phyloP scores from a whole-genome alignment of 2,113 vertebrate species.

The Dendropsophus ebraccatus region DNA sequence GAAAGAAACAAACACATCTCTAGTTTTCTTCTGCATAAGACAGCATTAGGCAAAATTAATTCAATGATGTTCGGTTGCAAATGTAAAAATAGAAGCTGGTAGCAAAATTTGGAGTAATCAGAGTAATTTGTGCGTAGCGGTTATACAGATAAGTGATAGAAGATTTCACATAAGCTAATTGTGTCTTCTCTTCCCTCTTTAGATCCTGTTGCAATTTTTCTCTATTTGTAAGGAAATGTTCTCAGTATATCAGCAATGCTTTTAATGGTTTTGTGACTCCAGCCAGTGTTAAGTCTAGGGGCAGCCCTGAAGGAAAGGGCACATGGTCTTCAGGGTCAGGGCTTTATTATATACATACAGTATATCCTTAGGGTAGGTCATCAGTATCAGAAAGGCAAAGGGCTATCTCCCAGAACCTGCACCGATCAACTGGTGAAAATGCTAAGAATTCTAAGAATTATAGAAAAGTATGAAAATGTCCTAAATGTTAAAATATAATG shows the following conservation, averaged over 20 bases:
- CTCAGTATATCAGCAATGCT: background rate
- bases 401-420: no score
- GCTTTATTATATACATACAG: background rate
- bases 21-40: background rate
- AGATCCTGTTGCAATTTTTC: background rate
- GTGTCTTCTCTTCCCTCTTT: background rate
- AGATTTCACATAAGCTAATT: background rate
- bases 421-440: no score
- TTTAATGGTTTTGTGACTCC: background rate
- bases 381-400: no score
- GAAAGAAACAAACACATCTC: background rate
- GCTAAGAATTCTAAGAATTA: no score
- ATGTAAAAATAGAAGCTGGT: background rate
- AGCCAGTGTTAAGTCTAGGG: background rate
- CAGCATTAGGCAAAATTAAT: background rate
- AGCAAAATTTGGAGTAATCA: background rate
- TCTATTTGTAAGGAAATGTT: background rate
- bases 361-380: no score
- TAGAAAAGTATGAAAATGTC: no score
- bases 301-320: background rate
- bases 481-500: no score
- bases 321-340: background rate
- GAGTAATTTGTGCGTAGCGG: background rate
- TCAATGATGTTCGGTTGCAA: constrained; percentile 1
- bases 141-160: background rate